These are phyloP conservation scores for Phaenicophaeus curvirostris DNA, from an alignment of 2,797 vertebrate species.

Conservation along the genomic window DNA sequence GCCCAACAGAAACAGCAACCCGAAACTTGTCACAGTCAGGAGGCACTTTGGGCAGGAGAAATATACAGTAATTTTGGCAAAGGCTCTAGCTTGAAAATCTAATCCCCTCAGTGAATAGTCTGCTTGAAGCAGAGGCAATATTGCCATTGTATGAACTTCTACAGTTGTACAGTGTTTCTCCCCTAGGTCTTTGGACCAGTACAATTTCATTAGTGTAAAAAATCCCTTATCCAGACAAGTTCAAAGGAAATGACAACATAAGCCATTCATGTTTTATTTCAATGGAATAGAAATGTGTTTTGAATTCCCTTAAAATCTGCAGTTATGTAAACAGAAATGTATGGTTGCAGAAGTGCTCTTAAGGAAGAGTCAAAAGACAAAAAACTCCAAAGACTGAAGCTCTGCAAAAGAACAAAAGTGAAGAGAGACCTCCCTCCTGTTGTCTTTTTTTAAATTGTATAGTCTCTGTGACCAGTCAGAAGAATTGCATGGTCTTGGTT, in stretches of 20 bases:
- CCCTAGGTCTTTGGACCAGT: neutral
- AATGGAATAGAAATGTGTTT: neutral
- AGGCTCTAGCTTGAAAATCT: neutral
- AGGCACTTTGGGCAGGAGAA: conserved; percentile 18
- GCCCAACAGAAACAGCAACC: conserved; percentile 2
- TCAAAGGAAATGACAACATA: conserved; percentile 18
- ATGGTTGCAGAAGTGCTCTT: neutral
- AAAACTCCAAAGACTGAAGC: neutral
- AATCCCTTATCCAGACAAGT: conserved; percentile 38
- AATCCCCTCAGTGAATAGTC: neutral
- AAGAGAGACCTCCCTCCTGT: neutral
- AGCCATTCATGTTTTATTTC: neutral
- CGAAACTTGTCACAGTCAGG: neutral
- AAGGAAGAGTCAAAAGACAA: neutral
- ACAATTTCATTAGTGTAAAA: neutral
- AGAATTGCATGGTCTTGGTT: neutral
- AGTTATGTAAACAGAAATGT: conserved; percentile 3
- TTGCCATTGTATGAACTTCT: neutral
- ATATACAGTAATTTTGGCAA: neutral
- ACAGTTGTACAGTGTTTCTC: neutral
- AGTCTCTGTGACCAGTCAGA: neutral
- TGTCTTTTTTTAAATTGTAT: neutral
- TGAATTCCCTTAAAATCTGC: conserved; percentile 42
- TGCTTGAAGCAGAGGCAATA: neutral
- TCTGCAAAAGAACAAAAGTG: neutral